Conservation (phyloP, 2,113 vertebrate species). For the Anthoscopus minutus region DNA sequence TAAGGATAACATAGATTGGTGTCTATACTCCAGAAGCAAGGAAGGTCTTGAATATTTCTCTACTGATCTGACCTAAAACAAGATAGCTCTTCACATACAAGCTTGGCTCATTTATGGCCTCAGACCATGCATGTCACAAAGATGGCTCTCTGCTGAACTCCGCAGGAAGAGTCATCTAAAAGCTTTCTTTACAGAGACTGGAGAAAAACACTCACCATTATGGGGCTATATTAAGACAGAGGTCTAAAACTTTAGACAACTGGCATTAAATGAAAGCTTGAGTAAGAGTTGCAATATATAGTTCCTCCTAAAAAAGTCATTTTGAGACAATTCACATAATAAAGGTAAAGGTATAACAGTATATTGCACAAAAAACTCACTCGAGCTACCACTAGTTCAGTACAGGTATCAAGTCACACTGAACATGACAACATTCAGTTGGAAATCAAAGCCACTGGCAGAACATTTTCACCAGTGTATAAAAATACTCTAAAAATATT, state of each 20-base stretch:
- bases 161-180: neutral
- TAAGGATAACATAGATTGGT: rapidly evolving
- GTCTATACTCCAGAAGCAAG: neutral
- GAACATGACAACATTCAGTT: neutral
- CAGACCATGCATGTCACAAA: neutral
- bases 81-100: neutral
- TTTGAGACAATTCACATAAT: neutral
- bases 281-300: neutral
- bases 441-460: neutral
- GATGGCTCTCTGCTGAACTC: neutral
- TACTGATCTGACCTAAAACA: neutral
- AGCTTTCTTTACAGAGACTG: neutral
- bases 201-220: neutral
- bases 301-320: neutral
- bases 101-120: neutral
- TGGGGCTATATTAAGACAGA: neutral
- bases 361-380: neutral
- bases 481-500: neutral
- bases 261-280: neutral
- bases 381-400: neutral
- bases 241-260: neutral
- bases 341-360: neutral
- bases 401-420: neutral
- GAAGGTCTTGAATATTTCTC: neutral
- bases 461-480: neutral